Evolutionary conservation across 2,113 vertebrate species (phyloP).

Genomic region (Saimiri boliviensis): DNA sequence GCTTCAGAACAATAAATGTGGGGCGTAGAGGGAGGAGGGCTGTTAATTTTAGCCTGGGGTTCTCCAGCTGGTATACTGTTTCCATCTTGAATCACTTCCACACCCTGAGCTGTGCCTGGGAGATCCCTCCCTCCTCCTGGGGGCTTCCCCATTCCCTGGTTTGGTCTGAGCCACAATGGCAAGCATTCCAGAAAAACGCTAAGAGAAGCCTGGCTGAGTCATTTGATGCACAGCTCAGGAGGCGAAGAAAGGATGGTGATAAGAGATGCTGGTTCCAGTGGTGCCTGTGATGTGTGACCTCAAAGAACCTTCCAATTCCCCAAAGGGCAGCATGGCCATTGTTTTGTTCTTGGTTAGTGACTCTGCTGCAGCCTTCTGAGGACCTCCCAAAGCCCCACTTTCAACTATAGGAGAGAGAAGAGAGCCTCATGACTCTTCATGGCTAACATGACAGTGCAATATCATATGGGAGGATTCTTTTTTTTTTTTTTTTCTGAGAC

Average conservation of each 20-base stretch:
- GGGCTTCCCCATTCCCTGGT: constrained; percentile 62
- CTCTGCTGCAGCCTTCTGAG: not conserved
- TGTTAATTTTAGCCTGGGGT: constrained; percentile 69
- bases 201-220: constrained; percentile 46
- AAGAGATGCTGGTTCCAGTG: not conserved
- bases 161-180: constrained; percentile 23
- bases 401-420: not conserved
- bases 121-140: constrained; percentile 66
- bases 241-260: not conserved
- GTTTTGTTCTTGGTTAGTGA: not conserved
- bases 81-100: constrained; percentile 69
- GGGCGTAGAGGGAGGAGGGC: constrained; percentile 31
- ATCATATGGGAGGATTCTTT: not conserved
- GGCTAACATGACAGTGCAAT: not conserved
- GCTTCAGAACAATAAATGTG: constrained; percentile 35
- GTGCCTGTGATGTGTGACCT: not conserved
- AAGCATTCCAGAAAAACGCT: constrained; percentile 55
- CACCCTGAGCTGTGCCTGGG: constrained; percentile 55
- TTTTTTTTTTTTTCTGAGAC: no score
- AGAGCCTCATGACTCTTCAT: not conserved
- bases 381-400: not conserved
- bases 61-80: constrained; percentile 68
- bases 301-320: not conserved
- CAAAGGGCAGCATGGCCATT: not conserved
- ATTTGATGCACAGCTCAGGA: constrained; percentile 11